Evolutionary conservation across 2,888 invertebrate genomes (phyloP), one percentile per base, ranked within the genome.

Genomic region (Microdon myrmicae): DNA sequence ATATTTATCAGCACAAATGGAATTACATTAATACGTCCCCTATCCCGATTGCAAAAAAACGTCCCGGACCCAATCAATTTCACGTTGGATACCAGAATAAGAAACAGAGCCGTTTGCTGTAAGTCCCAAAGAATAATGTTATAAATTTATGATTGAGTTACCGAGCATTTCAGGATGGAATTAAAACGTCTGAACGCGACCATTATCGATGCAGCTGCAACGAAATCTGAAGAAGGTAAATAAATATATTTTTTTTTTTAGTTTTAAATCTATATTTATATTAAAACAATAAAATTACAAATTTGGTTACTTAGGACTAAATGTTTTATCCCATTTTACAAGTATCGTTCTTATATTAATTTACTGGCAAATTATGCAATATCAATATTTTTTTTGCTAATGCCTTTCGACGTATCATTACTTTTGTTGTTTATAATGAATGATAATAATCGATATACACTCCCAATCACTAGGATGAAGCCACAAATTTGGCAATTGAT

Each of bases 161-260:
- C 23, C 41, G 9, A 29, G 37, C 53, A 17, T 66, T 68, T 20
- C 67, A 79, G 77, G 60, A 55, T 55, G 41, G 88, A 88, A 77
- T 75, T 89, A 55, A 82, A 81, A 47, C 81, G 86, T 66, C 81
- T 89, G 23, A 87, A 85, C 76, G 87, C 88, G 5, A 88, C 86
- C 55, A 83, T 88, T 20, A 86, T 89, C 43, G 84, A 83, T 71
- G 79, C 80, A 2, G 74, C 72, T 0, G 70, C 70, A 41, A 20
- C 49, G 4, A 74, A 74, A 35, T 70, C 71, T 22, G 73, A 73
- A 64, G 70, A 73, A 67, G 73, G 75, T 76, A 35, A 13, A 4
- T 16, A 1, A 10, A 28, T 13, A 38, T 20, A 9, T 32, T 28
- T 38, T n/a, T 17, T 28, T 41, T 31, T 26, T 1, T 19, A 1